Base-by-base conservation (phyloP, 2,888 invertebrate species). In the Heliconius cydno region DNA sequence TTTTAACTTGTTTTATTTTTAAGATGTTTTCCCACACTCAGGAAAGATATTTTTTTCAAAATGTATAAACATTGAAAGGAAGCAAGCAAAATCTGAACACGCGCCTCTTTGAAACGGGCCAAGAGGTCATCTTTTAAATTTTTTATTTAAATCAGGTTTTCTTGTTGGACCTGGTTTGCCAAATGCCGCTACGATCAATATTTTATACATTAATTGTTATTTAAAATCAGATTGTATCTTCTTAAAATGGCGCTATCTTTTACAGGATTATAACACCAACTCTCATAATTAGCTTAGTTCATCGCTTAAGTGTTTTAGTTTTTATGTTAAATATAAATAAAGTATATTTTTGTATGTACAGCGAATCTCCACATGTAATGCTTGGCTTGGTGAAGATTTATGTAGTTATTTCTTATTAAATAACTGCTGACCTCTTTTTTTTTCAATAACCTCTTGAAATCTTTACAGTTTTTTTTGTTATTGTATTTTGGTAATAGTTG, bases 231-330 rank as follows among this genome's bases (percentile, higher is more conserved):
- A 41, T 25, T 46, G n/a, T 60, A 19, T 67, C 65, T 15, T 41
- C 38, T 28, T 34, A 46, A 67, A 78, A 67, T 81, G 76, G 79
- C 80, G 79, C 76, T 76, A 81, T 77, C 76, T 79, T 22, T 79
- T 76, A 79, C 73, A 73, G 80, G 68, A 77, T 81, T 79, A 79
- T 67, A 72, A 68, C 74, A 81, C 76, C 79, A 72, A 30, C 30
- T 66, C 60, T 22, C n/a, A 28, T 73, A 77, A 79, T 77, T 77
- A 76, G 66, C 76, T 79, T 77, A 79, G 13, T 25, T 63, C 28
- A 10, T 13, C 13, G 19, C 25, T 60, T 7, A 4, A n/a, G 19
- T 15, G 41, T 63, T 74, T 30, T 63, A 25, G 63, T 38, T 74
- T 34, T 38, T 63, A 74, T 41, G 13, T 3, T 1, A 1, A 6